phyloP scores from a whole-genome alignment of 2,113 vertebrate genomes.

The Oreotrochilus melanogaster region DNA sequence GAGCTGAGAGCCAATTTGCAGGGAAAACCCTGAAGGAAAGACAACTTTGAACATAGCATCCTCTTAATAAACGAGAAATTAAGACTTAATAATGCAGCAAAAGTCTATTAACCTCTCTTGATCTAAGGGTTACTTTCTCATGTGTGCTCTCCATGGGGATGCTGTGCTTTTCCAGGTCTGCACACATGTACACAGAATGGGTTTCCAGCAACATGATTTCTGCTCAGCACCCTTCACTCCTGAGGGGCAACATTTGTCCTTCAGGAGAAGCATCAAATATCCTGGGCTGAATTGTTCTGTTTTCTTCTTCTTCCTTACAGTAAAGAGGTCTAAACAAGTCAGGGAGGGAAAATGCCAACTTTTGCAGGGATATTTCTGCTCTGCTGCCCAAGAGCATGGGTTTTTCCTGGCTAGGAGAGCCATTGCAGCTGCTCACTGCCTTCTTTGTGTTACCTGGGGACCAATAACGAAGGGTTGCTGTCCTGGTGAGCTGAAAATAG shows the following conservation, averaged over 20 bases:
- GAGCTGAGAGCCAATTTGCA: slow-evolving; percentile 73
- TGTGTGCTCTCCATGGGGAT: slow-evolving; percentile 39
- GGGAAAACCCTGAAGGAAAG: slow-evolving; percentile 76
- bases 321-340: not conserved
- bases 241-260: not conserved
- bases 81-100: slow-evolving; percentile 80
- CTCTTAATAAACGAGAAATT: slow-evolving; percentile 80
- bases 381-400: not conserved
- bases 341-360: not conserved
- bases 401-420: not conserved
- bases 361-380: not conserved
- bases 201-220: not conserved
- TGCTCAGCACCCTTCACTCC: not conserved
- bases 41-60: slow-evolving; percentile 65
- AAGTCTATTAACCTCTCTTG: slow-evolving; percentile 81
- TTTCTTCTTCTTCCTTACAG: not conserved
- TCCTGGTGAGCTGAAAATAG: not conserved
- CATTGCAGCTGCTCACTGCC: not conserved
- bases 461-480: not conserved
- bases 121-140: slow-evolving; percentile 61
- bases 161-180: slow-evolving; percentile 31
- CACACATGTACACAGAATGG: not conserved
- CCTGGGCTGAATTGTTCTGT: not conserved
- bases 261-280: not conserved
- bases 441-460: accelerated